Conservation (phyloP, 1,140 invertebrate genomes). For the Ctenoplectra terminalis region DNA sequence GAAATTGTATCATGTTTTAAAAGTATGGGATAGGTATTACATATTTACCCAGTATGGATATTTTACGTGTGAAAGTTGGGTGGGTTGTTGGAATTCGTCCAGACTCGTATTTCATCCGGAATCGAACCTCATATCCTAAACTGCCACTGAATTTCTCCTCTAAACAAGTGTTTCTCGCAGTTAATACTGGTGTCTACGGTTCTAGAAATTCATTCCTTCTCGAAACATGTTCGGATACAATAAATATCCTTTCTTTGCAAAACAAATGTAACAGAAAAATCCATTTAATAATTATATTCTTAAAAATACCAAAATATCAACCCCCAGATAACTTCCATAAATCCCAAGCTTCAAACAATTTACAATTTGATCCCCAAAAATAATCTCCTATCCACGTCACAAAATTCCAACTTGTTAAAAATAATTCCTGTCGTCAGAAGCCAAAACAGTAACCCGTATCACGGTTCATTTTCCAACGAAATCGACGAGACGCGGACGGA, state of each 20-base stretch:
- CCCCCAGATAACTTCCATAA: too few relatives aligned
- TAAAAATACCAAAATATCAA: too few relatives aligned
- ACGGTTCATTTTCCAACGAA: slow-evolving; percentile 5
- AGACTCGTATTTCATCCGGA: slow-evolving; percentile 14
- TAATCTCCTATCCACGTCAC: too few relatives aligned
- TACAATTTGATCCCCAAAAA: too few relatives aligned
- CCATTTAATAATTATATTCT: too few relatives aligned
- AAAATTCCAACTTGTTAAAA: too few relatives aligned
- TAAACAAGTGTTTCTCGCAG: neutral
- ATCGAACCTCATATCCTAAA: slow-evolving; percentile 21
- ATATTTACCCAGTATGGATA: neutral
- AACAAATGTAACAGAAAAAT: neutral
- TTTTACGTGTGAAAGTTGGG: neutral
- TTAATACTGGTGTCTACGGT: neutral
- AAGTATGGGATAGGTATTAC: neutral
- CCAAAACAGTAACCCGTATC: too few relatives aligned
- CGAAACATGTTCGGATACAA: neutral
- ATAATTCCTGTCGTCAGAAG: too few relatives aligned
- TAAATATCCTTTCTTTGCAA: neutral
- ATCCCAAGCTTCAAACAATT: too few relatives aligned
- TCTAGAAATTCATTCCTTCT: neutral
- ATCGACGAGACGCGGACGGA: neutral
- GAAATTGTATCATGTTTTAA: neutral
- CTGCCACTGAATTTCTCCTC: slow-evolving; percentile 17
- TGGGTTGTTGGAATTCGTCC: neutral